Percentiles rank a stretch among this genome's conserved stretches.
Conservation (phyloP, 2,888 invertebrate species). For the Nipponacmea schrenckii region DNA sequence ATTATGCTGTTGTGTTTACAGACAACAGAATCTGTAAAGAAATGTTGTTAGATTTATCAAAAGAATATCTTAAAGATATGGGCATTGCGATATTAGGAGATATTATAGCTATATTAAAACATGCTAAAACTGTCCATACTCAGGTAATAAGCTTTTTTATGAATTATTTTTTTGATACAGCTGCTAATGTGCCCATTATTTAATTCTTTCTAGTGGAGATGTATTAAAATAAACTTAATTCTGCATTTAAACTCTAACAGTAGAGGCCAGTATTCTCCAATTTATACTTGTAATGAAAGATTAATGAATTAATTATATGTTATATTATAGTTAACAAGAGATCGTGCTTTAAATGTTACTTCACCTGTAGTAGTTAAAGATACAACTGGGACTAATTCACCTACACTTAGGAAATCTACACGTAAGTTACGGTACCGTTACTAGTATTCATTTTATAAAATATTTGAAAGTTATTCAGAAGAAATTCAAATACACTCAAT, state of each 20-base stretch:
- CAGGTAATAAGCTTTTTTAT: slow-evolving; percentile 63
- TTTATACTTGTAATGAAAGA: too few relatives aligned
- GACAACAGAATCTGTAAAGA: slow-evolving; percentile 87
- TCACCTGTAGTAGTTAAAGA: background rate
- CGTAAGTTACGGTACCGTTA: slow-evolving; percentile 14
- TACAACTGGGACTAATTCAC: slow-evolving; percentile 10
- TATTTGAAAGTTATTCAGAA: too few relatives aligned
- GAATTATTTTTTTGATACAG: background rate
- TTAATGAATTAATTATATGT: background rate
- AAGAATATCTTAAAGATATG: slow-evolving; percentile 89
- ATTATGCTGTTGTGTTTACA: slow-evolving; percentile 86
- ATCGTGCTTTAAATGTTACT: slow-evolving; percentile 19
- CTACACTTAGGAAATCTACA: slow-evolving; percentile 22
- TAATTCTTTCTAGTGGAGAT: too few relatives aligned
- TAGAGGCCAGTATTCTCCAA: too few relatives aligned
- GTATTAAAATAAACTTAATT: too few relatives aligned
- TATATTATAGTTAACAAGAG: slow-evolving; percentile 17
- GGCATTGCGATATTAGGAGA: slow-evolving; percentile 80
- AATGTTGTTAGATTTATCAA: slow-evolving; percentile 87
- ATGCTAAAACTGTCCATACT: slow-evolving; percentile 72
- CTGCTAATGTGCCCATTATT: too few relatives aligned
- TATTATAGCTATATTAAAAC: slow-evolving; percentile 75
- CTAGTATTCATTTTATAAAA: background rate
- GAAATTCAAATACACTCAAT: too few relatives aligned
- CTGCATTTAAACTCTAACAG: too few relatives aligned